These are phyloP conservation scores for Grallaria varia DNA, from an alignment of 2,113 vertebrate species.

Conservation along the genomic window DNA sequence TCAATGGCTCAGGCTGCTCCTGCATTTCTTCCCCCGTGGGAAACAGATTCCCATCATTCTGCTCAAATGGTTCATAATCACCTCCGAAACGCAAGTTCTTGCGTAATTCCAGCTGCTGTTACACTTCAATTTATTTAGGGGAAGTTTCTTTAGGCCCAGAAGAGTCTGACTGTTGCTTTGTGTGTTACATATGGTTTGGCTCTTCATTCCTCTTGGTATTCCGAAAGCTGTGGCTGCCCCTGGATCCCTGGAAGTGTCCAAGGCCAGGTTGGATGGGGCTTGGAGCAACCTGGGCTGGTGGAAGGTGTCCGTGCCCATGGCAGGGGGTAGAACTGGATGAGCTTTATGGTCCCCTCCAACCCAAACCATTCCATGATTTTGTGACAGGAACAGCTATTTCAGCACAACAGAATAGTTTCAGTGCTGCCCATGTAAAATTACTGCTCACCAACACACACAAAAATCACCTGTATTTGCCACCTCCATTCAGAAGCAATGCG, in stretches of 20 bases:
- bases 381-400: background rate
- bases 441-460: background rate
- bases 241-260: background rate
- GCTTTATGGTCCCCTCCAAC: background rate
- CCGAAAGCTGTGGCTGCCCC: background rate
- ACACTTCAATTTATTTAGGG: background rate
- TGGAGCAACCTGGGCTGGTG: background rate
- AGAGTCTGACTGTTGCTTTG: background rate
- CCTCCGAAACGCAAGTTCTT: background rate
- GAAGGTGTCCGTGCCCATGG: background rate
- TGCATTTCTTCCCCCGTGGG: background rate
- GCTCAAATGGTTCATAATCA: conserved; percentile 13
- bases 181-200: background rate
- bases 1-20: background rate
- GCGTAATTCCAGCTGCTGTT: background rate
- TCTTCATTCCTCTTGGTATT: background rate
- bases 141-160: background rate
- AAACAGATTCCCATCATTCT: conserved; percentile 27
- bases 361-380: background rate
- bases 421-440: background rate
- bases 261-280: accelerated
- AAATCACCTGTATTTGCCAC: background rate
- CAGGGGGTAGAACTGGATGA: accelerated
- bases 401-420: background rate
- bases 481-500: background rate